Percentiles rank a stretch among this genome's conserved stretches.
Evolutionary conservation across 2,888 invertebrate genomes (phyloP).

Genomic region (Automeris io): DNA sequence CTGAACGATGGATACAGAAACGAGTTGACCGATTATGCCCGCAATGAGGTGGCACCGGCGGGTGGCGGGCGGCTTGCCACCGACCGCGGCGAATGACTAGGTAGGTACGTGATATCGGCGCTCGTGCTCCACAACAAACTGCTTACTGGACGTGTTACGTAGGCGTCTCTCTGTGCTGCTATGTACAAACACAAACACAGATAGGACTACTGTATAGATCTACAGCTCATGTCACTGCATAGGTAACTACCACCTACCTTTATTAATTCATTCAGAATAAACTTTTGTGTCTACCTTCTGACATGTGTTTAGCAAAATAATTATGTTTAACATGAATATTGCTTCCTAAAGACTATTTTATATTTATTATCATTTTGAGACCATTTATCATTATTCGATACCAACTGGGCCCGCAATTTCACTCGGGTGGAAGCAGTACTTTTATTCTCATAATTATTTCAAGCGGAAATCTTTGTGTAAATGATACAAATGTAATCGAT

Average conservation of each 20-base stretch:
- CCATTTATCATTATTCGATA: no score
- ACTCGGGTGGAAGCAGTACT: no score
- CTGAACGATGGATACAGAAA: constrained; percentile 32
- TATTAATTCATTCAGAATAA: constrained; percentile 23
- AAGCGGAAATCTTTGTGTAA: no score
- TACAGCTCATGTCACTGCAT: constrained; percentile 12
- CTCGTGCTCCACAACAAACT: constrained; percentile 75
- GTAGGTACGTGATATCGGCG: constrained; percentile 64
- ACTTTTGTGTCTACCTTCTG: no score
- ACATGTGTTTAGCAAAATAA: no score
- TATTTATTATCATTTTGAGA: no score
- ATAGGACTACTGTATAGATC: constrained; percentile 20
- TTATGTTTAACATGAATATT: no score
- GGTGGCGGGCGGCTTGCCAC: constrained; percentile 60
- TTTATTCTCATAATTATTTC: no score
- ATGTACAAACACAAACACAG: constrained; percentile 58
- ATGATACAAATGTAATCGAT: no score
- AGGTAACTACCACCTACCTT: constrained; percentile 3
- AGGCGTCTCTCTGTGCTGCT: constrained; percentile 65
- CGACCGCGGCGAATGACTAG: constrained; percentile 63
- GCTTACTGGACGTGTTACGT: constrained; percentile 75
- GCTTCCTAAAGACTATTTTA: no score
- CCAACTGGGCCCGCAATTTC: no score
- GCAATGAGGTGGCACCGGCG: constrained; percentile 63
- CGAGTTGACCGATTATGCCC: constrained; percentile 69